Conservation (phyloP, 2,797 vertebrate genomes). For the Odontamblyopus rebecca region DNA sequence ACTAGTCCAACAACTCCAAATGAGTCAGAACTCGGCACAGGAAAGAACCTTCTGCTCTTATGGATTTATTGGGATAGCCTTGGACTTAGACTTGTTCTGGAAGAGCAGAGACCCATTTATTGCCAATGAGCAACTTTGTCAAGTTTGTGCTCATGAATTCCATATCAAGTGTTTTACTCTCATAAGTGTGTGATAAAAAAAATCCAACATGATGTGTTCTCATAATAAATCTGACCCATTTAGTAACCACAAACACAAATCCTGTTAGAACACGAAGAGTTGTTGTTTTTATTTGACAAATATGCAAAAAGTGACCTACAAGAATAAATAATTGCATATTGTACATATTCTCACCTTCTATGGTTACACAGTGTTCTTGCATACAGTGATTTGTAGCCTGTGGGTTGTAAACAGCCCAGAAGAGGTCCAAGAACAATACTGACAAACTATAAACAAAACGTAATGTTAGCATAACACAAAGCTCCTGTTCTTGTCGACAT, state of each 20-base stretch:
- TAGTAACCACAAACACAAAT: background rate
- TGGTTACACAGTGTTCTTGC: conserved; percentile 30
- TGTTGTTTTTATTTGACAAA: conserved; percentile 14
- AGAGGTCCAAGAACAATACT: background rate
- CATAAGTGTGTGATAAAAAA: background rate
- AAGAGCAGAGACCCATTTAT: conserved; percentile 68
- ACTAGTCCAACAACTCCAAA: conserved; percentile 55
- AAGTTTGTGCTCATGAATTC: conserved; percentile 7
- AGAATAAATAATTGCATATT: conserved; percentile 4
- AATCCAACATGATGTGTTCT: background rate
- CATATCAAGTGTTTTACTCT: background rate
- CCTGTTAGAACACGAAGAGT: background rate
- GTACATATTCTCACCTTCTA: conserved; percentile 16
- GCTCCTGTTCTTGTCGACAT: conserved; percentile 2
- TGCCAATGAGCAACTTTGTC: conserved; percentile 36
- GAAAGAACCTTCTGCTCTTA: conserved; percentile 22
- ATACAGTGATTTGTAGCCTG: conserved; percentile 37
- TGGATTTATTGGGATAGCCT: conserved; percentile 83
- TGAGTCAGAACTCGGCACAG: conserved; percentile 55
- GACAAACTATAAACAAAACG: background rate
- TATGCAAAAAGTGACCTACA: conserved; percentile 15
- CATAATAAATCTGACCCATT: background rate
- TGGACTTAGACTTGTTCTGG: conserved; percentile 65
- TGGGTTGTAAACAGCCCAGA: conserved; percentile 31
- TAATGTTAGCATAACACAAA: background rate